Percentiles rank a stretch among this genome's conserved stretches.
These are phyloP conservation scores for Alca torda DNA, from an alignment of 2,797 vertebrate species.

Conservation along the genomic window DNA sequence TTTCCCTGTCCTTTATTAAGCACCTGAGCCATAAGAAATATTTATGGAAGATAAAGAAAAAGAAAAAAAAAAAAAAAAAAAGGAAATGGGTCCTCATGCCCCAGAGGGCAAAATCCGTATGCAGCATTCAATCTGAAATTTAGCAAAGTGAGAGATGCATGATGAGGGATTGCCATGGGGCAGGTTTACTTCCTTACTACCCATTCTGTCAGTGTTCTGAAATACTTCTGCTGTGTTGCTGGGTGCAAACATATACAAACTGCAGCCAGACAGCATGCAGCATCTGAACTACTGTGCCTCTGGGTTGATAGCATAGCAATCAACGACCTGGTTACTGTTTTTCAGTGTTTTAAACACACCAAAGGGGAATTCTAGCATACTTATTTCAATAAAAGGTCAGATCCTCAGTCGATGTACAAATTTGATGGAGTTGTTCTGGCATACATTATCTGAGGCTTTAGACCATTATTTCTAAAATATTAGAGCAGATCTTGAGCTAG, in stretches of 20 bases:
- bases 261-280: not conserved
- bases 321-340: not conserved
- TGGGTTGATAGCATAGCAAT: not conserved
- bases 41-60: not conserved
- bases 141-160: not conserved
- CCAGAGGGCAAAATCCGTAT: not conserved
- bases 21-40: not conserved
- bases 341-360: constrained; percentile 2
- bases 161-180: not conserved
- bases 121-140: not conserved
- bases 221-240: not conserved
- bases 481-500: not conserved
- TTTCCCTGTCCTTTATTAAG: not conserved
- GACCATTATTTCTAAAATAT: constrained; percentile 16
- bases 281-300: not conserved
- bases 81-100: not conserved
- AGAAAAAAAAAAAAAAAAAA: not conserved
- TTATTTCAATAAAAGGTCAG: not conserved
- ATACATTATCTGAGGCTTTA: not conserved
- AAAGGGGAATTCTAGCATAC: not conserved
- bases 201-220: not conserved
- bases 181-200: not conserved
- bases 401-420: not conserved
- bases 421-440: not conserved
- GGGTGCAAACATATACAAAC: not conserved